These are phyloP conservation scores for Mimas tiliae DNA, from an alignment of 2,888 invertebrate genomes.

Conservation along the genomic window DNA sequence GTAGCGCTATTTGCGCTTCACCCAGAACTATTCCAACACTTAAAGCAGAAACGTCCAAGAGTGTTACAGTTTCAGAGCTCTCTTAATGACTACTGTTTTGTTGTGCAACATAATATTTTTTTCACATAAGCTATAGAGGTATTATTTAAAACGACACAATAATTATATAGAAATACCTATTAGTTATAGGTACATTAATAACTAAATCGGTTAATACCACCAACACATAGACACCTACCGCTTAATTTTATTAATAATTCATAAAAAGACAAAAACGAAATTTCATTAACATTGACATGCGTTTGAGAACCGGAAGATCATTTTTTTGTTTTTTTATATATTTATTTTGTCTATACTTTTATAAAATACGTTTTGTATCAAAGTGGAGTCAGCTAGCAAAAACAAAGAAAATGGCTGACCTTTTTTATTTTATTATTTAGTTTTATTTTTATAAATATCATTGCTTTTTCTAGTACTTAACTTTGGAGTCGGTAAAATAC, in stretches of 20 bases:
- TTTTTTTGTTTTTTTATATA: slow-evolving; percentile 66
- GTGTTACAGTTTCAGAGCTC: slow-evolving; percentile 40
- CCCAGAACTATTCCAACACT: slow-evolving; percentile 6
- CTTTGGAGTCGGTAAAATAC: slow-evolving; percentile 81
- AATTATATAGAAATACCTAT: slow-evolving; percentile 82
- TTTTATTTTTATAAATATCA: slow-evolving; percentile 77
- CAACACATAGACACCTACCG: slow-evolving; percentile 81
- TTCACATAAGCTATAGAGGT: slow-evolving; percentile 84
- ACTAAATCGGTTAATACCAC: slow-evolving; percentile 80
- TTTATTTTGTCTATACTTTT: slow-evolving; percentile 63
- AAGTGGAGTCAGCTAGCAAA: slow-evolving; percentile 79
- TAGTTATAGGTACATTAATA: slow-evolving; percentile 66
- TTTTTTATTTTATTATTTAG: slow-evolving; percentile 63
- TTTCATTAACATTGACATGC: slow-evolving; percentile 69
- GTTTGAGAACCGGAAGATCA: slow-evolving; percentile 78
- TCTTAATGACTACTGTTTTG: slow-evolving; percentile 74
- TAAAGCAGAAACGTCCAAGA: slow-evolving; percentile 15
- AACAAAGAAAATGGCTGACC: slow-evolving; percentile 77
- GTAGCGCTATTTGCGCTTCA: slow-evolving; percentile 8
- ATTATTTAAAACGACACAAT: slow-evolving; percentile 81
- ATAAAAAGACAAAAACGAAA: slow-evolving; percentile 80
- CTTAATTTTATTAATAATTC: slow-evolving; percentile 79
- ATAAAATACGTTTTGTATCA: slow-evolving; percentile 84
- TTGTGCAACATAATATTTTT: slow-evolving; percentile 79
- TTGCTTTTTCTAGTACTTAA: slow-evolving; percentile 80